A percentile compares a stretch with the other conserved stretches of the same genome.
Evolutionary conservation across 2,113 vertebrate species (phyloP).

Genomic region (Alligator sinensis): DNA sequence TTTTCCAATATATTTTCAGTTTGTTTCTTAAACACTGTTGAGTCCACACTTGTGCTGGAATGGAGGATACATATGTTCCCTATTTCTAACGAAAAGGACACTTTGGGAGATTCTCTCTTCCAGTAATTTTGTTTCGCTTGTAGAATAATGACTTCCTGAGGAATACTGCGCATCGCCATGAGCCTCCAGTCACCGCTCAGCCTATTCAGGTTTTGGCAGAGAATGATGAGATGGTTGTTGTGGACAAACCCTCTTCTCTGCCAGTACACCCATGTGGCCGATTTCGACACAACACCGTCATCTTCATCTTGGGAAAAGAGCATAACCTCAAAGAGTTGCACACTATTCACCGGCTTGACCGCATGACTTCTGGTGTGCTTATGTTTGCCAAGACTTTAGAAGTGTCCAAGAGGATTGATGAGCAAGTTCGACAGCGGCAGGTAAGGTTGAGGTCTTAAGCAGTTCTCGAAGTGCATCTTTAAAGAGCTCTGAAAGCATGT

Average conservation of each 20-base stretch:
- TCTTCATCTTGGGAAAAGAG: conserved; percentile 97
- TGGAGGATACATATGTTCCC: fast-evolving
- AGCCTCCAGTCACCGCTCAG: conserved; percentile 90
- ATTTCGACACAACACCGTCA: conserved; percentile 95
- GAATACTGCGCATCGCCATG: conserved; percentile 95
- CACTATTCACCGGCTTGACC: conserved; percentile 93
- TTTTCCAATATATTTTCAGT: fast-evolving
- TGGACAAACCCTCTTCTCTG: conserved; percentile 95
- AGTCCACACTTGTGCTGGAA: fast-evolving
- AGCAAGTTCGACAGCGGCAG: conserved; percentile 93
- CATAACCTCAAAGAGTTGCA: conserved; percentile 88
- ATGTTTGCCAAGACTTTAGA: conserved; percentile 92
- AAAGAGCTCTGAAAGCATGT: fast-evolving
- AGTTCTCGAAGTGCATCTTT: neutral
- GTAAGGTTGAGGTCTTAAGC: conserved; percentile 67
- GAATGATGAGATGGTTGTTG: conserved; percentile 89
- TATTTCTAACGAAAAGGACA: neutral
- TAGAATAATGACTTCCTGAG: conserved; percentile 94
- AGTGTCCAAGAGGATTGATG: conserved; percentile 91
- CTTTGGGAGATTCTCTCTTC: fast-evolving
- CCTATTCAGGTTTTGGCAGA: conserved; percentile 88
- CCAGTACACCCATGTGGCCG: conserved; percentile 96
- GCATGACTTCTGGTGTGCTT: conserved; percentile 95
- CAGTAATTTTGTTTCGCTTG: fast-evolving
- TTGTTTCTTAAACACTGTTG: fast-evolving